These are phyloP conservation scores for Danio kyathit DNA, from an alignment of 2,797 vertebrate species.

Conservation along the genomic window DNA sequence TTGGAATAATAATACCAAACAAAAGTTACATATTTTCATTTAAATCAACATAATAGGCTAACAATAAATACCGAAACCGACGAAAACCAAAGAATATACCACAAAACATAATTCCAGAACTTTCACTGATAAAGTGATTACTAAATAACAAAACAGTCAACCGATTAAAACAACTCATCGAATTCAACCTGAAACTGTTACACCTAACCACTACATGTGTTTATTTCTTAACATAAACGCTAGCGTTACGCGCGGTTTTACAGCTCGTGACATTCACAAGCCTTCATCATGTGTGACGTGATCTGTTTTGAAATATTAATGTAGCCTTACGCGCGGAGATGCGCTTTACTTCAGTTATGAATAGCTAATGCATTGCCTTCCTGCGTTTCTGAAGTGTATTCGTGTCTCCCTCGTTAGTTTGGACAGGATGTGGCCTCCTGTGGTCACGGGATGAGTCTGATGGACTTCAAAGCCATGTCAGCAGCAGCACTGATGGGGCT, in stretches of 20 bases:
- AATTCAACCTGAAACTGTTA: neutral
- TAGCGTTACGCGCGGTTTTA: neutral
- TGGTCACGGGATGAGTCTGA: constrained; percentile 59
- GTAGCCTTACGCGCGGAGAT: constrained; percentile 60
- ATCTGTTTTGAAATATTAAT: constrained; percentile 79
- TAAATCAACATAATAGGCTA: neutral
- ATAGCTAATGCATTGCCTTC: constrained; percentile 72
- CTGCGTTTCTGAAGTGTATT: constrained; percentile 36
- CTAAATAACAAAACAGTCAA: neutral
- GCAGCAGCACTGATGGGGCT: constrained; percentile 55
- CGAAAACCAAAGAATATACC: neutral
- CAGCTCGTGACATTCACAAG: constrained; percentile 8
- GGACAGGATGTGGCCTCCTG: constrained; percentile 63
- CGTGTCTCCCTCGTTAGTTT: constrained; percentile 35
- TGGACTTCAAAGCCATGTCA: constrained; percentile 70
- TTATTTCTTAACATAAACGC: neutral
- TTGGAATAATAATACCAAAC: neutral
- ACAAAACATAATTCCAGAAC: neutral
- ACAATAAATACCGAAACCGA: too few relatives aligned
- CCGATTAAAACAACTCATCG: neutral
- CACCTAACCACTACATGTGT: too few relatives aligned
- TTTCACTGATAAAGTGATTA: neutral
- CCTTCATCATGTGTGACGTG: constrained; percentile 68
- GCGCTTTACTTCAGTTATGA: constrained; percentile 70
- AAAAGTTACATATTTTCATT: neutral